These are phyloP conservation scores for Lerista edwardsae DNA, from an alignment of 2,797 vertebrate genomes.

Conservation along the genomic window DNA sequence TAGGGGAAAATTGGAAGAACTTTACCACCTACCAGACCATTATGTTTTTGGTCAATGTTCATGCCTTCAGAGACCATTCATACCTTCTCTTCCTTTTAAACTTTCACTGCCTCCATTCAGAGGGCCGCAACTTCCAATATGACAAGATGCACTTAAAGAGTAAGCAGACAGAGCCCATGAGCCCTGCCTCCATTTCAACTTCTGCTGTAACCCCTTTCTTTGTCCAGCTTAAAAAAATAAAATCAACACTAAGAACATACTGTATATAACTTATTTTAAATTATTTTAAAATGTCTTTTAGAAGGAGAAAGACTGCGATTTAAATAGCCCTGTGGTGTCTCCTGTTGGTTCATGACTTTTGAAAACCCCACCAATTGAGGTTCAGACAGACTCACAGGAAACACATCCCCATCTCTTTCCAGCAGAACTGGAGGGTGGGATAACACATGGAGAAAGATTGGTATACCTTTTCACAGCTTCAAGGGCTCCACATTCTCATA, in stretches of 20 bases:
- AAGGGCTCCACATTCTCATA: slow-evolving; percentile 66
- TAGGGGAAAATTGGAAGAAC: fast-evolving
- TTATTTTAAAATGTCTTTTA: slow-evolving; percentile 79
- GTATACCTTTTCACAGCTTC: slow-evolving; percentile 78
- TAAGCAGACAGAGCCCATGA: slow-evolving; percentile 19
- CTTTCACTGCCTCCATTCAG: background rate
- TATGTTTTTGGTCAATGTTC: background rate
- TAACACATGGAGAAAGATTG: slow-evolving; percentile 60
- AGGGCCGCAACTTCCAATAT: slow-evolving; percentile 4
- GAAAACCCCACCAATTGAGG: slow-evolving; percentile 19
- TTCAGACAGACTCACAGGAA: slow-evolving; percentile 40
- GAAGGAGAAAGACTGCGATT: slow-evolving; percentile 75
- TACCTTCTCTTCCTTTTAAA: background rate
- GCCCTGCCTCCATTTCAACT: slow-evolving; percentile 31
- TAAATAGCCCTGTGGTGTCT: slow-evolving; percentile 72
- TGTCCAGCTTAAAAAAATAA: slow-evolving; percentile 58
- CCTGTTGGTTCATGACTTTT: background rate
- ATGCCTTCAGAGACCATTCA: background rate
- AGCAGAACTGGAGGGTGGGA: slow-evolving; percentile 54
- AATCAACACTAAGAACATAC: slow-evolving; percentile 68
- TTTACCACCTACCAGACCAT: background rate
- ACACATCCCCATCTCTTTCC: slow-evolving; percentile 49
- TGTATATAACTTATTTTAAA: slow-evolving; percentile 82
- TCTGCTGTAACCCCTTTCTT: slow-evolving; percentile 48
- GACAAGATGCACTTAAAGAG: background rate